Conservation (phyloP, 2,113 vertebrate species). For the Aspidoscelis tigris region DNA sequence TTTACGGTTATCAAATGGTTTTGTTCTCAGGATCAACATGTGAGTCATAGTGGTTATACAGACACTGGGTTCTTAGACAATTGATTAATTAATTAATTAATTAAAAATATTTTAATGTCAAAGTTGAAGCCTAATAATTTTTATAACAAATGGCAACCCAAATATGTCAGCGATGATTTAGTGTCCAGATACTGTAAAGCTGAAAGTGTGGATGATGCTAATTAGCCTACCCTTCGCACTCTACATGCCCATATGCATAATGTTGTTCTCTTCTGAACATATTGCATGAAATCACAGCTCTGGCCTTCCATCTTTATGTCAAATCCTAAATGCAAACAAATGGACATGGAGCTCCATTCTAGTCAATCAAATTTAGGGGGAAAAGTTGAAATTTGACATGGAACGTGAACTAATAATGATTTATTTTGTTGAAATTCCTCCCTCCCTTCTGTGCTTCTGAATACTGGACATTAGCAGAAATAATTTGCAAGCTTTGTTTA, state of each 20-base stretch:
- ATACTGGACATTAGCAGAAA: too few species aligned
- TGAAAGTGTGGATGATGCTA: constrained; percentile 77
- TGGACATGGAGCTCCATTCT: constrained; percentile 61
- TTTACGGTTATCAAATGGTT: constrained; percentile 13
- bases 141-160: constrained; percentile 77
- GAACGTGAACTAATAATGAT: background rate
- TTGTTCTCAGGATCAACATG: constrained; percentile 52
- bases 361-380: constrained; percentile 65
- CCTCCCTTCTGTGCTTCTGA: too few species aligned
- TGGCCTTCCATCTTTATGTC: constrained; percentile 70
- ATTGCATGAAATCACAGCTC: constrained; percentile 60
- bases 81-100: background rate
- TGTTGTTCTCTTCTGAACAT: constrained; percentile 52
- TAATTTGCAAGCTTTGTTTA: too few species aligned
- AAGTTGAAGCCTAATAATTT: constrained; percentile 72
- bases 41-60: constrained; percentile 59
- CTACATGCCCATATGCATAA: constrained; percentile 32
- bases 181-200: constrained; percentile 66
- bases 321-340: constrained; percentile 69
- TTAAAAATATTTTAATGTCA: constrained; percentile 44
- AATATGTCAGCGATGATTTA: constrained; percentile 77
- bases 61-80: constrained; percentile 56
- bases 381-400: constrained; percentile 20
- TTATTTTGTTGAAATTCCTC: too few species aligned
- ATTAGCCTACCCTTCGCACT: constrained; percentile 73